Evolutionary conservation across 2,888 invertebrate genomes (phyloP).

Genomic region (Cantharis rufa): DNA sequence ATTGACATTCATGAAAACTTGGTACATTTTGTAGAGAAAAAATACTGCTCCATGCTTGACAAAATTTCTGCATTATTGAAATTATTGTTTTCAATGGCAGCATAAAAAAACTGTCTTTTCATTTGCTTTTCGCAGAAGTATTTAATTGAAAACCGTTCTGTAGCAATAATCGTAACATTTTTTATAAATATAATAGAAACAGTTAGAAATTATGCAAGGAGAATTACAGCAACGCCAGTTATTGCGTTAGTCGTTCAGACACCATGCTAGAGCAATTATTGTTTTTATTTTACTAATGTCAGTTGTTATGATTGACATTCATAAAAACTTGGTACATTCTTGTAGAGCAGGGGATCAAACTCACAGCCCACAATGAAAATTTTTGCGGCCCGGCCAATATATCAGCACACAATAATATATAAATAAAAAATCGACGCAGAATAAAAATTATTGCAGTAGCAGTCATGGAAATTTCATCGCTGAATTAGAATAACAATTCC

Average conservation of each 20-base stretch:
- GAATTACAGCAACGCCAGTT: constrained; percentile 30
- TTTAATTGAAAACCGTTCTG: not conserved
- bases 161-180: too few species aligned
- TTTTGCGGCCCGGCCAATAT: too few species aligned
- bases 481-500: too few species aligned
- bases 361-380: too few species aligned
- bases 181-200: too few species aligned
- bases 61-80: not conserved
- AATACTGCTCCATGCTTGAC: not conserved
- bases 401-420: too few species aligned
- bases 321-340: not conserved
- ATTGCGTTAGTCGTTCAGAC: constrained; percentile 34
- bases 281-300: not conserved
- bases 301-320: not conserved
- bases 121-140: not conserved
- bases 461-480: too few species aligned
- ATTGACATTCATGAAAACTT: not conserved
- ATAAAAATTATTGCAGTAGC: too few species aligned
- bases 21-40: not conserved
- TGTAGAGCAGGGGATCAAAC: too few species aligned
- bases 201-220: constrained; percentile 31
- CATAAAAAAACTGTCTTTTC: not conserved
- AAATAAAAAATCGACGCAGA: too few species aligned
- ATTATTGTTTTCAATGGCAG: not conserved
- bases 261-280: constrained; percentile 32